A percentile compares a stretch with the other conserved stretches of the same genome.
These are phyloP conservation scores for Octopus bimaculoides DNA, from an alignment of 1,140 invertebrate genomes.

Conservation along the genomic window DNA sequence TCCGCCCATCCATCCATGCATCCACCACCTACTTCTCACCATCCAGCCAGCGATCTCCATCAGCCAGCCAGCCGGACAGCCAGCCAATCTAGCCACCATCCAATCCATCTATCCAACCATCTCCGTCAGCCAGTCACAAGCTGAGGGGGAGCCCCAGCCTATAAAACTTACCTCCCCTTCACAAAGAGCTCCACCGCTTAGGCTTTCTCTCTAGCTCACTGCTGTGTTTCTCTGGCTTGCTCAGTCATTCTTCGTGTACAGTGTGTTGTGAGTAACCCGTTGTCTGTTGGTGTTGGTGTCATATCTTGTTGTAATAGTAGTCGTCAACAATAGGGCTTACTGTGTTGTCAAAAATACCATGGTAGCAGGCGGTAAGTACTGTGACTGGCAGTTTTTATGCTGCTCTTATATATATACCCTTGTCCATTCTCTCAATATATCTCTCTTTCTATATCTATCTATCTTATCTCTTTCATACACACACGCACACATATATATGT, in stretches of 20 bases:
- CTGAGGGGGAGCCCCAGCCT: background rate
- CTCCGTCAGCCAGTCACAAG: background rate
- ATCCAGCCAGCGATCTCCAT: background rate
- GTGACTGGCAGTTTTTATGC: background rate
- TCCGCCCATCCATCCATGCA: background rate
- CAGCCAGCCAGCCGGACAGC: background rate
- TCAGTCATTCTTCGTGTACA: constrained; percentile 7
- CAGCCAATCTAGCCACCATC: background rate
- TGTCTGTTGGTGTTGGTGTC: constrained; percentile 9
- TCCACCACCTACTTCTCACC: background rate
- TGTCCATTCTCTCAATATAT: background rate
- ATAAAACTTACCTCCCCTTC: constrained; percentile 7
- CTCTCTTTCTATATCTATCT: constrained; percentile 1
- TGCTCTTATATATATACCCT: background rate
- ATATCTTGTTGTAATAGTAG: constrained; percentile 7
- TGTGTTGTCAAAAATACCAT: constrained; percentile 7
- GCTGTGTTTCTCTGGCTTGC: background rate
- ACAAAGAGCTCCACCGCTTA: background rate
- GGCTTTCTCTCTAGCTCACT: background rate
- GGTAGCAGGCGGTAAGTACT: constrained; percentile 14
- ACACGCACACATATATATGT: too few relatives aligned
- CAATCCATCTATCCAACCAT: background rate
- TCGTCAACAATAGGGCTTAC: constrained; percentile 10
- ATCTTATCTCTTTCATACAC: background rate
- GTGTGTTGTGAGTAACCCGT: constrained; percentile 11